phyloP scores from a whole-genome alignment of 2,113 vertebrate genomes.

The Ictalurus furcatus region DNA sequence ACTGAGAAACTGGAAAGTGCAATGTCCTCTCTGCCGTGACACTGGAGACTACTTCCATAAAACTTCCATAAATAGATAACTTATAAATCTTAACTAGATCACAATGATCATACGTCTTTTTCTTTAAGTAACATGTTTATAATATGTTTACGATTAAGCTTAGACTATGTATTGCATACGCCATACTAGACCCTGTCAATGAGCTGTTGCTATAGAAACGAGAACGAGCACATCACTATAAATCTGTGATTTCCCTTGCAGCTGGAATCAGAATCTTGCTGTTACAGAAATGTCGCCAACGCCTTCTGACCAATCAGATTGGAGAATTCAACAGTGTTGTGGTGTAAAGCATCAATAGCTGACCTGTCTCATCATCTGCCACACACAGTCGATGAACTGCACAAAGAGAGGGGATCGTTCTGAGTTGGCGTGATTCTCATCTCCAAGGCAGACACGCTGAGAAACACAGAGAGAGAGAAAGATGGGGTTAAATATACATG shows the following conservation, averaged over 20 bases:
- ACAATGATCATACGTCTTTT: not conserved
- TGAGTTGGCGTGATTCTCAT: slow-evolving; percentile 88
- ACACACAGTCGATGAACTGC: slow-evolving; percentile 97
- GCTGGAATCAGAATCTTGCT: not conserved
- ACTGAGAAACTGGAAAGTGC: not conserved
- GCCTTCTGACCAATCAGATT: not conserved
- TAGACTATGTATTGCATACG: not conserved
- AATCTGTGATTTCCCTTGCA: not conserved
- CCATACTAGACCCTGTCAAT: not conserved
- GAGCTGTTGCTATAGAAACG: not conserved
- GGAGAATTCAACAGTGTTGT: not conserved
- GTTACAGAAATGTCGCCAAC: not conserved
- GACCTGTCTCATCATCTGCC: slow-evolving; percentile 98
- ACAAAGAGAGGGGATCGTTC: slow-evolving; percentile 95
- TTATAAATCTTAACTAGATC: not conserved
- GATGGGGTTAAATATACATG: not conserved
- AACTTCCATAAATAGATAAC: not conserved
- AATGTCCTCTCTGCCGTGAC: not conserved
- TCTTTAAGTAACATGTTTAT: not conserved
- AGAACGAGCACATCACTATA: not conserved
- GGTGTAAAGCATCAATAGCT: slow-evolving; percentile 37
- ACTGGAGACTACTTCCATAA: not conserved
- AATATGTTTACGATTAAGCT: not conserved
- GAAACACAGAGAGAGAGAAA: slow-evolving; percentile 26
- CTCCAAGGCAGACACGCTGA: slow-evolving; percentile 91